Evolutionary conservation across 2,888 invertebrate species (phyloP).

Genomic region (Amphipyra tragopoginis): DNA sequence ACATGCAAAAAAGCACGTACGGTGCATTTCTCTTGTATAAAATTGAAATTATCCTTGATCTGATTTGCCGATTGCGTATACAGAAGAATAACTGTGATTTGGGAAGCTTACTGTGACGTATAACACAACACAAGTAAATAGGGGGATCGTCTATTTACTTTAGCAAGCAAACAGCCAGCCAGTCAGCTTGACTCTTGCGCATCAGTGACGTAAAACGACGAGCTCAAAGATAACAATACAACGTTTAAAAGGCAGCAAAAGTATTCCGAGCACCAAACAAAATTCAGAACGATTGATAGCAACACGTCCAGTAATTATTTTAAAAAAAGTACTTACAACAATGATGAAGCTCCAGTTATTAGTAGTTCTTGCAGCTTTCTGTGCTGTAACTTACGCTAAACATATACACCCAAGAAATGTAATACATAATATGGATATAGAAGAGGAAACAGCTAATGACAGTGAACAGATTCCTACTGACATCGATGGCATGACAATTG

Average conservation of each 20-base stretch:
- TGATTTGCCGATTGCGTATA: constrained; percentile 5
- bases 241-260: constrained; percentile 70
- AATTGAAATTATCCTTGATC: constrained; percentile 26
- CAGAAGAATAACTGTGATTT: constrained; percentile 10
- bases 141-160: constrained; percentile 30
- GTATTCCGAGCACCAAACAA: constrained; percentile 58
- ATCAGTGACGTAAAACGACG: constrained; percentile 62
- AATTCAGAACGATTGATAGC: constrained; percentile 44
- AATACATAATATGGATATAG: constrained; percentile 26
- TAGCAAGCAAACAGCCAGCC: constrained; percentile 48
- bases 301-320: constrained; percentile 30
- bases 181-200: constrained; percentile 63
- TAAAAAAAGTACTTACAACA: constrained; percentile 44
- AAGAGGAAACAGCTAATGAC: constrained; percentile 39
- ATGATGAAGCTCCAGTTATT: constrained; percentile 55
- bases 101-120: constrained; percentile 32
- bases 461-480: constrained; percentile 46
- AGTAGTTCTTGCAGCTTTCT: constrained; percentile 49
- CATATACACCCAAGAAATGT: constrained; percentile 70
- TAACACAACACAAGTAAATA: constrained; percentile 18
- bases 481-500: constrained; percentile 66
- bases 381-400: constrained; percentile 60
- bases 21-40: constrained; percentile 1
- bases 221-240: constrained; percentile 64
- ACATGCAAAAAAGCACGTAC: constrained; percentile 33